A percentile compares a stretch with the other conserved stretches of the same genome.
phyloP scores from a whole-genome alignment of 2,888 invertebrate species.

The Beris morrisii region DNA sequence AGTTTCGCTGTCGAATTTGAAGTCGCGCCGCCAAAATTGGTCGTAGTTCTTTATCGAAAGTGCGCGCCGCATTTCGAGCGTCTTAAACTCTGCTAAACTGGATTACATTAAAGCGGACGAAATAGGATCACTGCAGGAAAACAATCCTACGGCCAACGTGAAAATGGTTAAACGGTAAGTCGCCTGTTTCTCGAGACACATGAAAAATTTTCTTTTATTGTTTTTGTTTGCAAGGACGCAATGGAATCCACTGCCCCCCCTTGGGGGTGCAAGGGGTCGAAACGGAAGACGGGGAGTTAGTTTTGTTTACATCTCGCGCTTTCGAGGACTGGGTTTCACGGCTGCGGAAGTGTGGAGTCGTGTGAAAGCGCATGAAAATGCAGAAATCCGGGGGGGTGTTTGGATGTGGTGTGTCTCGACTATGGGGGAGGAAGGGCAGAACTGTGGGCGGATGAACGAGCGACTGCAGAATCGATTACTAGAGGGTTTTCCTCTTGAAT shows the following conservation, averaged over 20 bases:
- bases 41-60: background rate
- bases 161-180: constrained; percentile 58
- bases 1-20: background rate
- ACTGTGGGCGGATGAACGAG: constrained; percentile 24
- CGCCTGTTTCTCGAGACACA: background rate
- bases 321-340: too few species aligned
- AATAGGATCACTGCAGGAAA: constrained; percentile 57
- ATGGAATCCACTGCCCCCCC: background rate
- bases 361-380: constrained; percentile 32
- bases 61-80: too few species aligned
- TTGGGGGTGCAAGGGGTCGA: too few species aligned
- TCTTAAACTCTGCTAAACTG: constrained; percentile 49
- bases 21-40: background rate
- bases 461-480: constrained; percentile 34
- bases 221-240: constrained; percentile 19
- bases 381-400: too few species aligned
- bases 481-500: constrained; percentile 4
- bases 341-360: background rate
- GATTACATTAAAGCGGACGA: constrained; percentile 57
- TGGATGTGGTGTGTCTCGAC: too few species aligned
- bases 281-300: background rate
- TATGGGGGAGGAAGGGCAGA: background rate
- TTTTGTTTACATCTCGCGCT: constrained; percentile 31
- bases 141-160: constrained; percentile 56
- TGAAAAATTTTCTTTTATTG: constrained; percentile 10